phyloP scores from a whole-genome alignment of 2,797 vertebrate genomes.

The Parambassis ranga region DNA sequence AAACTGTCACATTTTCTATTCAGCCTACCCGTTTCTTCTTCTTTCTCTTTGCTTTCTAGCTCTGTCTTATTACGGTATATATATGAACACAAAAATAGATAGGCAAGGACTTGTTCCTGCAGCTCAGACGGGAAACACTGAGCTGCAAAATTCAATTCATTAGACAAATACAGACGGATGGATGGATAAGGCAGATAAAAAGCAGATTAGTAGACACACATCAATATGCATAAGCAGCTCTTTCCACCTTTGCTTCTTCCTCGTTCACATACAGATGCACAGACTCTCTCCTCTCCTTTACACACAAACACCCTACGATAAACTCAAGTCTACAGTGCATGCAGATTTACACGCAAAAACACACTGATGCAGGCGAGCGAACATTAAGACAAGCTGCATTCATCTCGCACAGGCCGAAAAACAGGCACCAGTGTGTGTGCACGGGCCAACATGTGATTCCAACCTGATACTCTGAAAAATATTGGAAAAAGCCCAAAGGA shows the following conservation, averaged over 20 bases:
- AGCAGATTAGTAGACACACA: slow-evolving; percentile 73
- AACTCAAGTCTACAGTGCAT: slow-evolving; percentile 41
- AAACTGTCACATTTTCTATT: slow-evolving; percentile 18
- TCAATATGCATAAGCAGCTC: slow-evolving; percentile 72
- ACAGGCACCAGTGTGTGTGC: slow-evolving; percentile 29
- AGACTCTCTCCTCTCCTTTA: slow-evolving; percentile 16
- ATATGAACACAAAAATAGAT: slow-evolving; percentile 53
- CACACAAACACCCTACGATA: slow-evolving; percentile 51
- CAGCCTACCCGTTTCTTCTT: too few relatives aligned
- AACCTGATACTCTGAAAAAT: slow-evolving; percentile 44
- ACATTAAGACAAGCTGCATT: slow-evolving; percentile 35
- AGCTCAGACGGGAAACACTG: slow-evolving; percentile 55
- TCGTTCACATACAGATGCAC: slow-evolving; percentile 38
- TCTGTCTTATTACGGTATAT: slow-evolving; percentile 45
- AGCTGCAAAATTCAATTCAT: slow-evolving; percentile 73
- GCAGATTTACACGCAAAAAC: slow-evolving; percentile 42
- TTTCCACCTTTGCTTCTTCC: slow-evolving; percentile 51
- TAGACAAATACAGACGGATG: slow-evolving; percentile 76
- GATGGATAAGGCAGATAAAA: slow-evolving; percentile 75
- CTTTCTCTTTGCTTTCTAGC: background rate
- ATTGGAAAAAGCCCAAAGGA: slow-evolving; percentile 33
- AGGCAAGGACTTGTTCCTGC: slow-evolving; percentile 36
- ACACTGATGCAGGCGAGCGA: slow-evolving; percentile 35
- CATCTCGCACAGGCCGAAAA: slow-evolving; percentile 45
- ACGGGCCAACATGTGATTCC: slow-evolving; percentile 43